Conservation (phyloP, 2,113 vertebrate species). For the Dolichotis patagonum region DNA sequence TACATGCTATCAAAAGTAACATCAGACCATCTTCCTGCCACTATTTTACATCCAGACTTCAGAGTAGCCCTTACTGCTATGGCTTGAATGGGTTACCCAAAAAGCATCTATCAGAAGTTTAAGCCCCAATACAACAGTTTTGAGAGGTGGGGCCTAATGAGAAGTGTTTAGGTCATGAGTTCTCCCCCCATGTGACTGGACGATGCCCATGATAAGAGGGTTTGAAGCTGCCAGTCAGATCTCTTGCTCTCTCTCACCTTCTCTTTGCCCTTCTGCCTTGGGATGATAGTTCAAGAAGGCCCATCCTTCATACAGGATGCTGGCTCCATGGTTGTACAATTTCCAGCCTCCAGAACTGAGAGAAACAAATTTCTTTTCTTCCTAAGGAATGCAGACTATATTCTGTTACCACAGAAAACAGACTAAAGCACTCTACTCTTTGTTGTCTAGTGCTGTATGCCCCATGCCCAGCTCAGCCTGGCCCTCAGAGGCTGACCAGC, state of each 20-base stretch:
- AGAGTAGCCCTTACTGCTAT: not conserved
- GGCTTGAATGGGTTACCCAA: not conserved
- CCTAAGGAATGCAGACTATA: not conserved
- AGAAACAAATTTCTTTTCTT: not conserved
- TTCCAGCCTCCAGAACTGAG: not conserved
- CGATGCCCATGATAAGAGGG: not conserved
- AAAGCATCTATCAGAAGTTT: not conserved
- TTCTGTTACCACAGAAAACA: not conserved
- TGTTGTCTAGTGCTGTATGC: not conserved
- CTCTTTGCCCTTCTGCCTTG: not conserved
- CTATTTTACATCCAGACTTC: not conserved
- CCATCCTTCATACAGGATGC: not conserved
- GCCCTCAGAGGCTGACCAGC: not conserved
- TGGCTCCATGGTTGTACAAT: no score
- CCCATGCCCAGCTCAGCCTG: no score
- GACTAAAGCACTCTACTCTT: not conserved
- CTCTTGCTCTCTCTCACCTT: not conserved
- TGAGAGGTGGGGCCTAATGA: not conserved
- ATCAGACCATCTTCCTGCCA: no score
- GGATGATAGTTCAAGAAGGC: not conserved
- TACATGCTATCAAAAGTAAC: fast-evolving
- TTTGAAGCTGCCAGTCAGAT: not conserved
- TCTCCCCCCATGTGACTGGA: not conserved
- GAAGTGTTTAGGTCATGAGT: not conserved
- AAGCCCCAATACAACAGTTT: not conserved